Evolutionary conservation across 2,797 vertebrate species (phyloP).

Genomic region (Danio kyathit): DNA sequence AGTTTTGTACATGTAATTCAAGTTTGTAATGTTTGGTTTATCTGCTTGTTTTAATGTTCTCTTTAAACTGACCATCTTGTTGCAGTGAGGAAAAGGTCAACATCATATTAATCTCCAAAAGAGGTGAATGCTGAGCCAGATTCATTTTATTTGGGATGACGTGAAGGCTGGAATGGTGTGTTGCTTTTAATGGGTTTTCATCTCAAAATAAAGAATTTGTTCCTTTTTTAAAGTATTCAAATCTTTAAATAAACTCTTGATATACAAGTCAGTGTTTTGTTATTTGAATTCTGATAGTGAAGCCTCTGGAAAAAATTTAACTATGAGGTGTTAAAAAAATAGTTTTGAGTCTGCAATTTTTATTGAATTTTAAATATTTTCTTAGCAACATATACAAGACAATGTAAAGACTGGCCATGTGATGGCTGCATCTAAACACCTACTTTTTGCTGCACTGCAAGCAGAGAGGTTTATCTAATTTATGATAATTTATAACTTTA

Average conservation of each 20-base stretch:
- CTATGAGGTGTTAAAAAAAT: too few relatives aligned
- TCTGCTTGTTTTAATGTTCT: not conserved
- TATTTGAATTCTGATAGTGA: too few relatives aligned
- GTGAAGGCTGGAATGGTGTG: slow-evolving; percentile 10
- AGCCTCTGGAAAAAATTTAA: too few relatives aligned
- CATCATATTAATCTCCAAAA: not conserved
- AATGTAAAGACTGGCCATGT: too few relatives aligned
- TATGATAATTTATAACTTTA: too few relatives aligned
- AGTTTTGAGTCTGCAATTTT: too few relatives aligned
- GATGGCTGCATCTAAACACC: too few relatives aligned
- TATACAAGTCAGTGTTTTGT: not conserved
- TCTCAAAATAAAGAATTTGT: not conserved
- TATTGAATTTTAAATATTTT: too few relatives aligned
- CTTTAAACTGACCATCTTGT: not conserved
- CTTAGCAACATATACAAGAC: too few relatives aligned
- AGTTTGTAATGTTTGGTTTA: not conserved
- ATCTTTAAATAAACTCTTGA: slow-evolving; percentile 5
- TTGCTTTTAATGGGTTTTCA: not conserved
- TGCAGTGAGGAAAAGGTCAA: slow-evolving; percentile 12
- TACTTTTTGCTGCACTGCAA: too few relatives aligned
- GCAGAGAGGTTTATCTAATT: too few relatives aligned
- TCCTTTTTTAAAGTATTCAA: not conserved
- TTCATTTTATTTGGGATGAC: not conserved
- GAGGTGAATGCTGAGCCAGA: not conserved
- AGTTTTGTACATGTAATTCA: too few relatives aligned